A percentile compares a stretch with the other conserved stretches of the same genome.
Conservation (phyloP, 2,888 invertebrate genomes). For the Parascotia fuliginaria region DNA sequence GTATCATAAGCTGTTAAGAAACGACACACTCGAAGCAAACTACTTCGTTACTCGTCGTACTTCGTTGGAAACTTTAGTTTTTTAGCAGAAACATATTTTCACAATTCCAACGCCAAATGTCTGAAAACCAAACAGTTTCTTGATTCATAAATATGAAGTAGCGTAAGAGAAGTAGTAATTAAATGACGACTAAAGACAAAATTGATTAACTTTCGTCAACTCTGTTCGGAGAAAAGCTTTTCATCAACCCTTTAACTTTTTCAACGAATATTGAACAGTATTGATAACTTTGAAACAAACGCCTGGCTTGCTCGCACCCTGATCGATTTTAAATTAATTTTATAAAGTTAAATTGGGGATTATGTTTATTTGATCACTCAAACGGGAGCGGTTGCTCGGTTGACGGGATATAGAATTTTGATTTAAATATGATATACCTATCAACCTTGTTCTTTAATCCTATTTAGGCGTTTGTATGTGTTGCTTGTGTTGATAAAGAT, state of each 20-base stretch:
- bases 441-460: too few relatives aligned
- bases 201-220: constrained; percentile 60
- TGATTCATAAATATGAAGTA: too few relatives aligned
- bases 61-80: too few relatives aligned
- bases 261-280: constrained; percentile 63
- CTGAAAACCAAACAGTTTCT: too few relatives aligned
- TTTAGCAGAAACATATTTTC: too few relatives aligned
- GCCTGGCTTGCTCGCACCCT: constrained; percentile 70
- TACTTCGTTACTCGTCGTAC: too few relatives aligned
- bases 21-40: too few relatives aligned
- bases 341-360: constrained; percentile 84
- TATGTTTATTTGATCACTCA: constrained; percentile 73
- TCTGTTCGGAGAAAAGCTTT: constrained; percentile 52
- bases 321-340: constrained; percentile 83
- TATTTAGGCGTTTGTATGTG: too few relatives aligned
- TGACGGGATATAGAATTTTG: constrained; percentile 23
- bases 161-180: constrained; percentile 9
- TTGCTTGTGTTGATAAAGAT: too few relatives aligned
- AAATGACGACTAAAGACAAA: constrained; percentile 32
- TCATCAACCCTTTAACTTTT: constrained; percentile 72
- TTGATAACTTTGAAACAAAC: constrained; percentile 56
- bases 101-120: too few relatives aligned
- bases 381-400: constrained; percentile 43
- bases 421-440: constrained; percentile 3
- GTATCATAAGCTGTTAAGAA: too few relatives aligned